Evolutionary conservation across 2,888 invertebrate genomes (phyloP).

Genomic region (Chymomyza procnemis): DNA sequence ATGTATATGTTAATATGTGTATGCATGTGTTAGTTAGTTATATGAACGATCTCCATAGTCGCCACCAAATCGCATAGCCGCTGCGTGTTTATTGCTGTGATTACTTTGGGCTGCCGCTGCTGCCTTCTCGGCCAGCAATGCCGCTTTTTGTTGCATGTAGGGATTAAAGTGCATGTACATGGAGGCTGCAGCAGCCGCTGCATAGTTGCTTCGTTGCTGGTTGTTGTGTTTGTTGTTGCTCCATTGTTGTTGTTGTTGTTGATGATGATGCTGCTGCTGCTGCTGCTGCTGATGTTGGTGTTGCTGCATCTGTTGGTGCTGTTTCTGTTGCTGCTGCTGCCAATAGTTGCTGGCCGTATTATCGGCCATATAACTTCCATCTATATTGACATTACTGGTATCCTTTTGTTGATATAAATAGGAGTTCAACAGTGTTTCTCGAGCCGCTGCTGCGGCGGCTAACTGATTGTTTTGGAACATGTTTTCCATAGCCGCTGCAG

Average conservation of each 20-base stretch:
- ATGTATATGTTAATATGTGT: conserved; percentile 29
- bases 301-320: conserved; percentile 16
- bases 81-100: conserved; percentile 11
- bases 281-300: conserved; percentile 29
- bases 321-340: conserved; percentile 38
- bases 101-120: conserved; percentile 51
- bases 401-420: conserved; percentile 60
- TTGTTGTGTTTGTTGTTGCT: conserved; percentile 32
- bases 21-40: conserved; percentile 26
- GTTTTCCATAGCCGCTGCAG: conserved; percentile 56
- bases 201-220: conserved; percentile 45
- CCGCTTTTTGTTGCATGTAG: conserved; percentile 66
- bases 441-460: conserved; percentile 40
- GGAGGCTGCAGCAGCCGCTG: conserved; percentile 57
- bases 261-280: conserved; percentile 39
- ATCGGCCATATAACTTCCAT: conserved; percentile 52
- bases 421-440: conserved; percentile 53
- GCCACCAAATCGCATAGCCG: conserved; percentile 42
- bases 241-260: conserved; percentile 46
- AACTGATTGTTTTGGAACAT: conserved; percentile 62
- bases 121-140: conserved; percentile 61
- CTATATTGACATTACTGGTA: conserved; percentile 15
- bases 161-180: conserved; percentile 73
- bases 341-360: conserved; percentile 64
- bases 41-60: conserved; percentile 55